Base-by-base conservation (phyloP, 1,140 invertebrate species). In the Leptinotarsa defecta region DNA sequence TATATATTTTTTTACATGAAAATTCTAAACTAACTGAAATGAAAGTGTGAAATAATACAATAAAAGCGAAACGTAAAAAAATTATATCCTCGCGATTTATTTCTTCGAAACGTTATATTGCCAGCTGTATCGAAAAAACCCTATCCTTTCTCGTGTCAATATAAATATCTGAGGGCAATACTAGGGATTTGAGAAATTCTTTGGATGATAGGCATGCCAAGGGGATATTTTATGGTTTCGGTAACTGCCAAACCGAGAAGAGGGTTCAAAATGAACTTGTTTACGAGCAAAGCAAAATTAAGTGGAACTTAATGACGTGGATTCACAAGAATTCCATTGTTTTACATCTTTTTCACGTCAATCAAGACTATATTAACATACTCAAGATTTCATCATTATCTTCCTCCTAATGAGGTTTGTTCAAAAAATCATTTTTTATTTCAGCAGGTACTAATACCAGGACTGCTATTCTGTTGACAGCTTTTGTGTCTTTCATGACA, bases 141-240 rank as follows among this genome's bases (percentile, higher is more conserved):
- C 52, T 57, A 19, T 57, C 52, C 52, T 57, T 57, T n/a, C 4
- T 4, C 17, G n/a, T 57, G 52, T 57, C 52, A 57, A 57, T 57
- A 57, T 57, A 57, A 57, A 57, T 57, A 57, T 57, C 52, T 57
- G 52, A 57, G n/a, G 52, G 52, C n/a, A 19, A 57, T 57, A 57
- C n/a, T 15, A n/a, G 52, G 52, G 52, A 57, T 57, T 57, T 57
- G 52, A 17, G 52, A 57, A 57, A 57, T 57, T 57, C 17, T 57
- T 57, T 4, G 6, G 52, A 57, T 57, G 52, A 15, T 19, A 57
- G 34, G 34, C 34, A 43, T 43, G 34, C 34, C 34, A 57, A 13
- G n/a, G 52, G 52, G 52, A 15, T 57, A 57, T 57, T 57, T 57
- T 57, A 57, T 57, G 52, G 52, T 15, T 57, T 57, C 15, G 52